Conservation (phyloP, 2,797 vertebrate genomes). For the Astyanax mexicanus region DNA sequence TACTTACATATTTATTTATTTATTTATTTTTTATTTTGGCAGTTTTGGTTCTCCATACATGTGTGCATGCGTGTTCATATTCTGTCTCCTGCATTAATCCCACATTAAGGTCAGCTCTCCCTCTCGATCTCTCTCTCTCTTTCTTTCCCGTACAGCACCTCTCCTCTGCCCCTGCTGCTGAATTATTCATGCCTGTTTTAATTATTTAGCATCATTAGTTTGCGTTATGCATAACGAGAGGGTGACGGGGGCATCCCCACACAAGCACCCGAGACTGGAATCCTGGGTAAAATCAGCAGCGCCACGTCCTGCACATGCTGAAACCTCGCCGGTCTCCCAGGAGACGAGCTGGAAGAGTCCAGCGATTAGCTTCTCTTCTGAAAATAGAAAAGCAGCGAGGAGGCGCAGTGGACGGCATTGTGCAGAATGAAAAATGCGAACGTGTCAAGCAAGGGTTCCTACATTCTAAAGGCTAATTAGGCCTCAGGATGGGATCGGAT, state of each 20-base stretch:
- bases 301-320: neutral
- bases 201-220: slow-evolving; percentile 70
- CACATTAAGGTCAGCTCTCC: slow-evolving; percentile 32
- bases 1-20: too few relatives aligned
- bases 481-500: slow-evolving; percentile 21
- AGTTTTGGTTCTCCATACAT: too few relatives aligned
- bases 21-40: too few relatives aligned
- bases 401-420: neutral
- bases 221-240: slow-evolving; percentile 61
- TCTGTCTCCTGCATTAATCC: slow-evolving; percentile 37
- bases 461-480: slow-evolving; percentile 25
- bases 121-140: slow-evolving; percentile 30
- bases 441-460: neutral
- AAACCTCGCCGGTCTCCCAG: neutral
- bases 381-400: slow-evolving; percentile 12
- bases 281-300: slow-evolving; percentile 8
- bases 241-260: slow-evolving; percentile 28
- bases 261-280: slow-evolving; percentile 24
- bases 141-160: slow-evolving; percentile 45
- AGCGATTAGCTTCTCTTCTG: neutral
- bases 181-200: slow-evolving; percentile 72
- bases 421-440: neutral
- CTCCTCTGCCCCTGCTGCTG: slow-evolving; percentile 50
- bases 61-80: neutral
- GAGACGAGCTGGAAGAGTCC: neutral